These are phyloP conservation scores for Gastrophysa polygoni DNA, from an alignment of 2,888 invertebrate genomes.

Conservation along the genomic window DNA sequence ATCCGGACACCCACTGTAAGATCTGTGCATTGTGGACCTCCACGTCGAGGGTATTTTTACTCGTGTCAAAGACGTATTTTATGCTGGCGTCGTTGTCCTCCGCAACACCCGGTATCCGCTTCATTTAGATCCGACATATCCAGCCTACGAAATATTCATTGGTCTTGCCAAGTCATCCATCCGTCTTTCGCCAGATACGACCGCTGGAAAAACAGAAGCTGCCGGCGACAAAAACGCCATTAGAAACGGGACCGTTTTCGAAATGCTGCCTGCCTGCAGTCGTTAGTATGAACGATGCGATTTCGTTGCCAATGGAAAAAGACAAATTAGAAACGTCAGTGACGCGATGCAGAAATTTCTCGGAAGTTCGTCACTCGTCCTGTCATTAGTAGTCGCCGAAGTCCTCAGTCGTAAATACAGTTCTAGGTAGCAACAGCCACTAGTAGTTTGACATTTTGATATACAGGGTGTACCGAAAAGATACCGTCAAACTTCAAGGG, in stretches of 20 bases:
- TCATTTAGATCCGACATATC: background rate
- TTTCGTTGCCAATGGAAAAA: slow-evolving; percentile 6
- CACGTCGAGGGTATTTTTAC: too few species aligned
- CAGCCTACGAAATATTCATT: background rate
- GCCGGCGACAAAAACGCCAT: slow-evolving; percentile 13
- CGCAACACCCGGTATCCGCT: too few species aligned
- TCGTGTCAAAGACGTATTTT: too few species aligned
- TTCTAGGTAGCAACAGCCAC: too few species aligned
- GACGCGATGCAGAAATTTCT: slow-evolving; percentile 9
- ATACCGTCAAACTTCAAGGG: too few species aligned
- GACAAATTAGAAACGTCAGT: slow-evolving; percentile 10
- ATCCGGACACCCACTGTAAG: too few species aligned
- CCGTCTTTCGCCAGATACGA: too few species aligned
- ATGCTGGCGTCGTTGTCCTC: too few species aligned
- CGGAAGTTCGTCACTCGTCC: background rate
- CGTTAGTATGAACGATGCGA: background rate
- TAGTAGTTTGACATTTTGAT: too few species aligned
- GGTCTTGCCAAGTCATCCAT: slow-evolving; percentile 6
- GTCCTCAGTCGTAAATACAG: background rate
- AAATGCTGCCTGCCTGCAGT: background rate
- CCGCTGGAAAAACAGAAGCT: slow-evolving; percentile 6
- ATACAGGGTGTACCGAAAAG: background rate
- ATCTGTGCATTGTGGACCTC: too few species aligned
- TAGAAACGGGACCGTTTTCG: background rate
- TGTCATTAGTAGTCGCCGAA: background rate